Evolutionary conservation across 1,140 invertebrate genomes (phyloP), one percentile per base, ranked within the genome.

Genomic region (Cryptotermes secundus): DNA sequence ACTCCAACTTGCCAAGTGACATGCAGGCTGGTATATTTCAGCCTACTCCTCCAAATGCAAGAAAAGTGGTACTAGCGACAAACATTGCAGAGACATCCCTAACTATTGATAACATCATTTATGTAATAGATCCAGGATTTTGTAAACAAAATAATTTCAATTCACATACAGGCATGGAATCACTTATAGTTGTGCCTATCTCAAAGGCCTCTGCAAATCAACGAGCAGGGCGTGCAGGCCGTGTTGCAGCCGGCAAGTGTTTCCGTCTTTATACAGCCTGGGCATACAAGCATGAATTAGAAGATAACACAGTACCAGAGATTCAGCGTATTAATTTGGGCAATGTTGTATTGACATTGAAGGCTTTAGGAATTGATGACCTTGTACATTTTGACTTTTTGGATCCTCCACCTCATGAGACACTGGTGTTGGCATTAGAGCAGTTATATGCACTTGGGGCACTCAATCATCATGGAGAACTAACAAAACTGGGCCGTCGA

Each of bases 121-220:
- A 99, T 91, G 99, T 99, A 0, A 99, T 99, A 86, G 99, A 99
- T 92, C 98, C 98, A 31, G 99, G 99, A 3, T 99, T 99, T 91
- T 98, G 97, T 79, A 99, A 99, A 89, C 98, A 99, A 91, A 99
- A 99, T 89, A 99, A 98, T 90, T 99, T 99, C 88, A 99, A 99
- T 92, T 97, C 99, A 0, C 92, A 97, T 86, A 99, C 97, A 22
- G 98, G 99, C 31, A 99, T 99, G 97, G 99, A 99, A 89, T 99
- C 97, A 87, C 92, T 99, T 72, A 96, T 99, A 91, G 97, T 99
- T 6, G 97, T 98, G 22, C 99, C 99, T 26, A 98, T 99, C 83
- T 99, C 98, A 9, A 99, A 99, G 92, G 93, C 90, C 98, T 88
- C 97, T 98, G 1, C n/a, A n/a, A n/a, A n/a, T n/a, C n/a, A n/a